Evolutionary conservation across 2,888 invertebrate species (phyloP), one percentile per base, ranked within the genome.

Genomic region (Sinhomidia bicolor): DNA sequence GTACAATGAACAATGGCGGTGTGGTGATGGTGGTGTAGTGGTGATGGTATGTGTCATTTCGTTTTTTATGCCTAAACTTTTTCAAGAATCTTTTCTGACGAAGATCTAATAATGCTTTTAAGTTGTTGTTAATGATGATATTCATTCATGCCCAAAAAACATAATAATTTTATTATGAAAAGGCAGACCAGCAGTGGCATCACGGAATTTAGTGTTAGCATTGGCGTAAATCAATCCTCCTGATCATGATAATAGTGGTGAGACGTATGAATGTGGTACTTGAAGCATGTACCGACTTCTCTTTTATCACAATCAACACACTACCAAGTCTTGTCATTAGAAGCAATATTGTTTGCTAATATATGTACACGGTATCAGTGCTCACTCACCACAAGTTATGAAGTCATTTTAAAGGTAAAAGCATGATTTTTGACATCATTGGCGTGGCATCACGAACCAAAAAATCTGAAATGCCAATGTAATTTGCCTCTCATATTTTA

Each of bases 201-300:
- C 85, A 85, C 85, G 85, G 76, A 76, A 78, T 76, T 51, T 5
- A 65, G 17, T 29, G 68, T 57, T 62, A 6, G 44, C 9, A 65
- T 85, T 85, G 26, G 29, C 29, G 79, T 85, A 85, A 85, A 85
- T 85, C 85, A 85, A 85, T 85, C 79, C 57, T 85, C 79, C 57
- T 41, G 26, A 57, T 68, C 57, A 54, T 62, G 47, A 32, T 41
- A 41, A 57, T 68, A 41, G 36, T 62, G 47, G 20, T 68, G 78
- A 60, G 23, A 51, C 23, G 74, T 74, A 5, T 51, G 14, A n/a
- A 20, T 10, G 23, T 68, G n/a, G n/a, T n/a, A n/a, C n/a, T n/a
- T n/a, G n/a, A n/a, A n/a, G 36, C 5, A 68, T 12, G 54, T 29
- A 51, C 41, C n/a, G 29, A n/a, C 51, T 71, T 51, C 3, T 51